A percentile compares a stretch with the other conserved stretches of the same genome.
These are phyloP conservation scores for Lasioglossum leucozonium DNA, from an alignment of 2,888 invertebrate genomes.

Conservation along the genomic window DNA sequence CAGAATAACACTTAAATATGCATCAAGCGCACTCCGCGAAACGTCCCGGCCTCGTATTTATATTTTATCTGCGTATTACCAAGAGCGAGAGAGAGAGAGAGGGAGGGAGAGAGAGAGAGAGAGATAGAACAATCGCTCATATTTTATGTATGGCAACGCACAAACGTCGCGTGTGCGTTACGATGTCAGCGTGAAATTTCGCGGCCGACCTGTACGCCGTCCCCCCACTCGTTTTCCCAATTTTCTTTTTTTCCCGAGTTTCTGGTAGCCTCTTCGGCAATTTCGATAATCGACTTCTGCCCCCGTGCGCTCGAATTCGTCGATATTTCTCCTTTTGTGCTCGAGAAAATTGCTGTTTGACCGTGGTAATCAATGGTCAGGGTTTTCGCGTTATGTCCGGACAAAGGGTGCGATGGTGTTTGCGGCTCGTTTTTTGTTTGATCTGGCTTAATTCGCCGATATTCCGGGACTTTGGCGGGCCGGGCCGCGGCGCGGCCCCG, in stretches of 20 bases:
- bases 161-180: conserved; percentile 12
- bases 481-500: too few relatives aligned
- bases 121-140: conserved; percentile 4
- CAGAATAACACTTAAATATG: conserved; percentile 40
- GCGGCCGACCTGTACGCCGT: not conserved
- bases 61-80: conserved; percentile 48
- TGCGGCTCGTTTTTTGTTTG: conserved; percentile 8
- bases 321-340: conserved; percentile 10
- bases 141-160: conserved; percentile 50
- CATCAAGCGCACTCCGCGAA: conserved; percentile 42
- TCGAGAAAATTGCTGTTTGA: conserved; percentile 14
- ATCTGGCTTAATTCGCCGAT: conserved; percentile 16
- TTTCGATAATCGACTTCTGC: conserved; percentile 13
- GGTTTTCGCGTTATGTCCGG: not conserved
- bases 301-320: not conserved
- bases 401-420: conserved; percentile 6
- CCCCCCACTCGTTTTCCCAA: not conserved
- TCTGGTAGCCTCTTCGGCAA: not conserved
- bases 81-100: not conserved
- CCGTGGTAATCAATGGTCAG: conserved; percentile 10
- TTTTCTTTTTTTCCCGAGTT: not conserved
- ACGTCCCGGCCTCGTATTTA: conserved; percentile 35
- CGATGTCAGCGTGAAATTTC: conserved; percentile 18
- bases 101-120: not conserved
- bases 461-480: not conserved